Evolutionary conservation across 1,140 invertebrate species (phyloP).

Genomic region (Diorhabda carinulata): DNA sequence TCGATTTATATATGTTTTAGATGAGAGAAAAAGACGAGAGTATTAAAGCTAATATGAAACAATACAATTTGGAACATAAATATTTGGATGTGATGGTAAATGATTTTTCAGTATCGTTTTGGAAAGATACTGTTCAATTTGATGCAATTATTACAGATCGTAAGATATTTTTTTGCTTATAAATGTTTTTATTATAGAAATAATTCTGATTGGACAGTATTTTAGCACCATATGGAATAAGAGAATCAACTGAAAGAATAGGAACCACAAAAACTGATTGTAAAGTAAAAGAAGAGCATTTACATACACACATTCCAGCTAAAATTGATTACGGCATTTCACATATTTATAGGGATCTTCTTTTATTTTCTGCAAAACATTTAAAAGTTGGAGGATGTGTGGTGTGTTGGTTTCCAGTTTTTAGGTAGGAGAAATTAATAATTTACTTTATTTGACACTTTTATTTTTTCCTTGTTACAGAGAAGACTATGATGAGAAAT

Average conservation of each 20-base stretch:
- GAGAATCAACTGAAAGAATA: conserved; percentile 84
- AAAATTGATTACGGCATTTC: conserved; percentile 81
- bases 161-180: conserved; percentile 54
- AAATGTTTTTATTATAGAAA: too few species aligned
- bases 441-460: not conserved
- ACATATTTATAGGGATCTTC: conserved; percentile 77
- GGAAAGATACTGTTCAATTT: conserved; percentile 65
- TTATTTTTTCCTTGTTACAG: conserved; percentile 49
- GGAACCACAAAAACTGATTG: conserved; percentile 62
- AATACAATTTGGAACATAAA: conserved; percentile 71
- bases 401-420: conserved; percentile 90
- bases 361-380: conserved; percentile 76
- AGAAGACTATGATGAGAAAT: conserved; percentile 68
- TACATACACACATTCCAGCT: conserved; percentile 72
- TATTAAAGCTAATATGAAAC: conserved; percentile 77
- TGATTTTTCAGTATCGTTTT: conserved; percentile 81
- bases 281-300: conserved; percentile 60
- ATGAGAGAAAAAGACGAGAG: conserved; percentile 77
- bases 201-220: conserved; percentile 15
- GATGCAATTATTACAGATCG: conserved; percentile 94
- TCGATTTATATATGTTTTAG: conserved; percentile 46
- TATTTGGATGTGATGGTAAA: conserved; percentile 88
- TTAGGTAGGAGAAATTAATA: conserved; percentile 55
- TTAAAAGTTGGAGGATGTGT: conserved; percentile 72
- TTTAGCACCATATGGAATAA: conserved; percentile 91